These are phyloP conservation scores for Protula sp. DNA, from an alignment of 2,888 invertebrate genomes.

Conservation along the genomic window DNA sequence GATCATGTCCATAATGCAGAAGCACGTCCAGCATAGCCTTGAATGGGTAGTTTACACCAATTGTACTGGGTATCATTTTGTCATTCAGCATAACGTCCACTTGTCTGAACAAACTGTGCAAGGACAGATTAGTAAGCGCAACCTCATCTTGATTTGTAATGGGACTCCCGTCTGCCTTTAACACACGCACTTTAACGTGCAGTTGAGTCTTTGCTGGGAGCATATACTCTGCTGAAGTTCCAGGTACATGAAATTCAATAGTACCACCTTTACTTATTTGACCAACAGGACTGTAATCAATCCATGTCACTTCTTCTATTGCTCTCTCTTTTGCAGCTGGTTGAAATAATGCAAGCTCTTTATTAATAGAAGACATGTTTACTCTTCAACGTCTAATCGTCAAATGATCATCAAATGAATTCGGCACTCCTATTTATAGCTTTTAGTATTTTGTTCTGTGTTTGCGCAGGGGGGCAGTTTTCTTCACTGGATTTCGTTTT, in stretches of 20 bases:
- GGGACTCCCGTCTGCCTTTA: background rate
- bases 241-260: conserved; percentile 1
- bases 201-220: background rate
- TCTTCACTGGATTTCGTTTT: background rate
- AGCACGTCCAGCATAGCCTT: background rate
- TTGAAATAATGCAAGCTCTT: background rate
- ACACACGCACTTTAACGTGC: background rate
- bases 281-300: background rate
- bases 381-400: no score
- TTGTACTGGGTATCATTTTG: background rate
- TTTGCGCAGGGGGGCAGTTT: no score
- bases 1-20: background rate
- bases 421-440: background rate
- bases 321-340: background rate
- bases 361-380: no score
- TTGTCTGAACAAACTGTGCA: background rate
- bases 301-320: background rate
- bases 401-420: no score
- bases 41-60: background rate
- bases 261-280: background rate
- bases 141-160: background rate
- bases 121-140: background rate
- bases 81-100: conserved; percentile 1
- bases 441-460: background rate
- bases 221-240: background rate